Percentiles rank a stretch among this genome's conserved stretches.
These are phyloP conservation scores for Conus ventricosus DNA, from an alignment of 1,140 invertebrate genomes.

Conservation along the genomic window DNA sequence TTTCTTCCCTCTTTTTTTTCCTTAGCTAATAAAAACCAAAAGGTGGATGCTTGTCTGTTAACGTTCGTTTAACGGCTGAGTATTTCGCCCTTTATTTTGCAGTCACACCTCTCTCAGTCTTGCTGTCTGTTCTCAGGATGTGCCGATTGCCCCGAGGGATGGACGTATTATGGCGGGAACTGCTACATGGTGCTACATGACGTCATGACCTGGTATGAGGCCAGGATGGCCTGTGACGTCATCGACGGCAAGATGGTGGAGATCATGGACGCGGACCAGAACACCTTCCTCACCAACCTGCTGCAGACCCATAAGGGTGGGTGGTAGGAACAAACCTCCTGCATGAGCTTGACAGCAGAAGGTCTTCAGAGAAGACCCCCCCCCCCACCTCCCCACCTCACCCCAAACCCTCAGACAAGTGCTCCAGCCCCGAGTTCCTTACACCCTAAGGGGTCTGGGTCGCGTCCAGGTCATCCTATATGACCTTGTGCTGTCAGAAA, in stretches of 20 bases:
- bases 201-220: background rate
- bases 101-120: background rate
- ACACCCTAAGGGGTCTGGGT: too few relatives aligned
- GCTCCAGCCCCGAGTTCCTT: too few relatives aligned
- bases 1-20: background rate
- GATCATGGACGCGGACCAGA: background rate
- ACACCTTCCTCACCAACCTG: background rate
- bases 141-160: background rate
- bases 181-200: background rate
- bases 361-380: too few relatives aligned
- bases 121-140: background rate
- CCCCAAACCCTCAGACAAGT: too few relatives aligned
- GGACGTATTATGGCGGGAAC: background rate
- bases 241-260: background rate
- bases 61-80: background rate
- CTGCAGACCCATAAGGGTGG: background rate
- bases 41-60: background rate
- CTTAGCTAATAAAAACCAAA: background rate
- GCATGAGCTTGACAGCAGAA: too few relatives aligned
- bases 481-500: too few relatives aligned
- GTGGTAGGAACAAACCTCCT: background rate
- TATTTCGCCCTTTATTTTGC: background rate
- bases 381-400: too few relatives aligned
- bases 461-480: too few relatives aligned
- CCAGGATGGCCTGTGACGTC: slow-evolving; percentile 2